Base-by-base conservation (phyloP, 2,888 invertebrate species). In the Meteorus cinctellus region DNA sequence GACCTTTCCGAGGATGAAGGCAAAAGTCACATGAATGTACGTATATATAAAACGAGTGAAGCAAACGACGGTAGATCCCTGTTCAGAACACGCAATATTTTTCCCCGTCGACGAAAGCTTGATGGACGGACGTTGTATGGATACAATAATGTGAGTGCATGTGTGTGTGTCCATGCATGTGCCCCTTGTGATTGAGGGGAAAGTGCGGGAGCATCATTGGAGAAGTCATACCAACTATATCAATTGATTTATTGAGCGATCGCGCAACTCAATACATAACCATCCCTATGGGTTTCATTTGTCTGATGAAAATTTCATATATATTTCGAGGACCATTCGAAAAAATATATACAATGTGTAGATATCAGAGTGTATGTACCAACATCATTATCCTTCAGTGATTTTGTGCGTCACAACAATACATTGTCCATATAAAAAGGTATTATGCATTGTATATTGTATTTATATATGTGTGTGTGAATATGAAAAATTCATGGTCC, bases 241-340 rank as follows among this genome's bases (percentile, higher is more conserved):
- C 73, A 78, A 80, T 79, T 81, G 81, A 81, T 81, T 81, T 79
- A 80, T 81, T 74, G 63, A 71, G 69, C 75, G 77, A 80, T 80
- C 71, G 62, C 63, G 63, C 69, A 72, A 67, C 59, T 51, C 51
- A 16, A 63, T 16, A 45, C 59, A 19, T 62, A 69, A 16, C 72
- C 75, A 60, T 19, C 10, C 19, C 6, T 8, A 19, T 55, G 6
- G 6, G 19, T 1, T 19, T 8, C n/a, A 19, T n/a, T 55, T 19
- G 19, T 19, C 75, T 78, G 74, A 75, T 73, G 74, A 76, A 78
- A 78, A 78, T 77, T 76, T 66, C 45, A 24, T 36, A 24, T 67
- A 14, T 29, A 67, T 45, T 68, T 6, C 14, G 27, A n/a, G 5
- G 48, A 51, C 19, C 59, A 24, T 31, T 59, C 24, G 8, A 31